Conservation (phyloP, 2,113 vertebrate genomes). For the Stercorarius parasiticus region DNA sequence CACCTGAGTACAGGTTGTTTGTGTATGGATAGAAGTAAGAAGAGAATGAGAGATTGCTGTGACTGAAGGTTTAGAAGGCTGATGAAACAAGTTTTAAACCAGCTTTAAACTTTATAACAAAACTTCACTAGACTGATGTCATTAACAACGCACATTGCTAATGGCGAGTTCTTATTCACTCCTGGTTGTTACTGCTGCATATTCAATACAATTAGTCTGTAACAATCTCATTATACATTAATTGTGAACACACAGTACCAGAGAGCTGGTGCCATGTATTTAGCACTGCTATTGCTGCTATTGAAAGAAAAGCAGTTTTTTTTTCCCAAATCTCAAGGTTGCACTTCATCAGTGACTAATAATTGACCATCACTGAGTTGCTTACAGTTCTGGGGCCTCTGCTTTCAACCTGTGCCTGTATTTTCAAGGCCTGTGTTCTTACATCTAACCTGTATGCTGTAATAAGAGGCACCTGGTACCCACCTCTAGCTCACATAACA, state of each 20-base stretch:
- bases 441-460: background rate
- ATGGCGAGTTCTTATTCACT: background rate
- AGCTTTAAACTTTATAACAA: background rate
- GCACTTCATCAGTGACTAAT: background rate
- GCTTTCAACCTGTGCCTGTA: background rate
- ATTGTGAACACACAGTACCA: background rate
- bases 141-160: background rate
- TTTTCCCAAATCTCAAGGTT: background rate
- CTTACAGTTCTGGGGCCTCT: background rate
- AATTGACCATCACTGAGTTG: background rate
- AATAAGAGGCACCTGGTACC: background rate
- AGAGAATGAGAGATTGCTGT: background rate
- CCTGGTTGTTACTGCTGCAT: background rate
- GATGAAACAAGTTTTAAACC: background rate
- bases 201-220: background rate
- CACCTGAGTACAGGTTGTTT: fast-evolving
- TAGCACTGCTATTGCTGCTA: background rate
- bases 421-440: background rate
- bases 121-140: background rate
- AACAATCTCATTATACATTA: background rate
- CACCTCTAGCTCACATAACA: background rate
- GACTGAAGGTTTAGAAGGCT: background rate
- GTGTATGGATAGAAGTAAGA: background rate
- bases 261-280: background rate
- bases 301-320: background rate